Evolutionary conservation across 2,797 vertebrate species (phyloP).

Genomic region (Jordanella pulchra): DNA sequence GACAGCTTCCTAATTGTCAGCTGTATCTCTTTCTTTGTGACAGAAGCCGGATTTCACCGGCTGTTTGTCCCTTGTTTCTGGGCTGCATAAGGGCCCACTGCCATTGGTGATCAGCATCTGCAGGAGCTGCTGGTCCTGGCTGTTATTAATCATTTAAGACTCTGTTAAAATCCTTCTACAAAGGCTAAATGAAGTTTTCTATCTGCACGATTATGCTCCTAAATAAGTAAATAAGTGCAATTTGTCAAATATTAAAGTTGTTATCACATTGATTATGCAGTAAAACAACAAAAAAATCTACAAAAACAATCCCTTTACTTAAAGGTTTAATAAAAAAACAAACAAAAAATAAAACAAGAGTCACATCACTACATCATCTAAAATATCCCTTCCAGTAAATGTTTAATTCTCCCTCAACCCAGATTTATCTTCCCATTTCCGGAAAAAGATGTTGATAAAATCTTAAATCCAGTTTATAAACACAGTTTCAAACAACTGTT

Average conservation of each 20-base stretch:
- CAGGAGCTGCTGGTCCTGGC: constrained; percentile 28
- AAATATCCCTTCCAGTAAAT: neutral
- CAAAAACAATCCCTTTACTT: neutral
- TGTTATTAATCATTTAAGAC: constrained; percentile 39
- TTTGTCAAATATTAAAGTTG: neutral
- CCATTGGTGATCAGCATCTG: constrained; percentile 48
- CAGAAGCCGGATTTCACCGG: constrained; percentile 28
- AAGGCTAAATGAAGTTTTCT: constrained; percentile 2
- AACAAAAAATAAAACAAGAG: neutral
- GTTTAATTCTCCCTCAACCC: neutral
- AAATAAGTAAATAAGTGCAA: neutral
- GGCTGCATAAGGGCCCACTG: constrained; percentile 34
- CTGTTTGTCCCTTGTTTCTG: constrained; percentile 25
- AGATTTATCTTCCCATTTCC: neutral
- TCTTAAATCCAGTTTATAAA: neutral
- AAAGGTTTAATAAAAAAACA: neutral
- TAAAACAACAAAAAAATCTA: neutral
- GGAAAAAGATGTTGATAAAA: constrained; percentile 1
- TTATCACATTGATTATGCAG: too few species aligned
- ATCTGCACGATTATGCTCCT: neutral
- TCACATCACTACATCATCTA: neutral
- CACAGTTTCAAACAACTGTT: neutral
- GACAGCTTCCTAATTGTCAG: constrained; percentile 54
- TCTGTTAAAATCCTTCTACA: constrained; percentile 31
- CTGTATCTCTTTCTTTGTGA: constrained; percentile 11